A percentile compares a stretch with the other conserved stretches of the same genome.
phyloP scores from a whole-genome alignment of 1,140 invertebrate genomes.

The Tigriopus japonicus region DNA sequence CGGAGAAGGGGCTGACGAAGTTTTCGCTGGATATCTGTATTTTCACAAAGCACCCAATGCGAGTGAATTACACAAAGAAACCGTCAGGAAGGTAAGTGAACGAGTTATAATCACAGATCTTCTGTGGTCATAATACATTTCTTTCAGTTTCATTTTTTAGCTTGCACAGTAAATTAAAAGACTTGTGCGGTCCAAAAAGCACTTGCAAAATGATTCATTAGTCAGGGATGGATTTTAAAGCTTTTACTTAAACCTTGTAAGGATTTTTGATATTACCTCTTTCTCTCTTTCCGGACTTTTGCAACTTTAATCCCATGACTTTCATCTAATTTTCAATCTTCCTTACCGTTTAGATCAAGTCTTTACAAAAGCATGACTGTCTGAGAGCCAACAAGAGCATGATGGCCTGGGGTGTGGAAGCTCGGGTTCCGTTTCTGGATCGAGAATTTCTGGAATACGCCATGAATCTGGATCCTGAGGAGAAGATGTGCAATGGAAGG shows the following conservation, averaged over 20 bases:
- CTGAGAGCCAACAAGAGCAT: constrained; percentile 27
- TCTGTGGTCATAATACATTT: neutral
- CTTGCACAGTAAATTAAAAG: too few species aligned
- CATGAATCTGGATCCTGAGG: constrained; percentile 18
- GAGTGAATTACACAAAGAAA: constrained; percentile 25
- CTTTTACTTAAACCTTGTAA: too few species aligned
- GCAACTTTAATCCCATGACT: too few species aligned
- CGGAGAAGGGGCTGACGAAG: constrained; percentile 29
- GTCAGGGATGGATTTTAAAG: too few species aligned
- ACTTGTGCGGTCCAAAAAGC: too few species aligned
- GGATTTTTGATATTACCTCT: too few species aligned
- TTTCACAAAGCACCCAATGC: constrained; percentile 25
- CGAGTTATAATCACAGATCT: too few species aligned
- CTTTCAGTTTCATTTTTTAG: too few species aligned
- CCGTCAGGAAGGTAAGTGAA: constrained; percentile 5
- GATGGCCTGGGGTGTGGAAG: constrained; percentile 22
- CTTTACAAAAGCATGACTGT: constrained; percentile 28
- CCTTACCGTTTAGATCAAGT: constrained; percentile 21
- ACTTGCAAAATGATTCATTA: too few species aligned
- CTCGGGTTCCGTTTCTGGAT: constrained; percentile 19
- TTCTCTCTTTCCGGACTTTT: too few species aligned
- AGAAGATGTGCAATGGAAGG: constrained; percentile 15
- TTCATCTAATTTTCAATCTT: too few species aligned
- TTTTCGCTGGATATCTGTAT: constrained; percentile 24
- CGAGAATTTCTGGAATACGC: constrained; percentile 16